Evolutionary conservation across 2,113 vertebrate genomes (phyloP), one percentile per base, ranked within the genome.

Genomic region (Lagopus leucura): DNA sequence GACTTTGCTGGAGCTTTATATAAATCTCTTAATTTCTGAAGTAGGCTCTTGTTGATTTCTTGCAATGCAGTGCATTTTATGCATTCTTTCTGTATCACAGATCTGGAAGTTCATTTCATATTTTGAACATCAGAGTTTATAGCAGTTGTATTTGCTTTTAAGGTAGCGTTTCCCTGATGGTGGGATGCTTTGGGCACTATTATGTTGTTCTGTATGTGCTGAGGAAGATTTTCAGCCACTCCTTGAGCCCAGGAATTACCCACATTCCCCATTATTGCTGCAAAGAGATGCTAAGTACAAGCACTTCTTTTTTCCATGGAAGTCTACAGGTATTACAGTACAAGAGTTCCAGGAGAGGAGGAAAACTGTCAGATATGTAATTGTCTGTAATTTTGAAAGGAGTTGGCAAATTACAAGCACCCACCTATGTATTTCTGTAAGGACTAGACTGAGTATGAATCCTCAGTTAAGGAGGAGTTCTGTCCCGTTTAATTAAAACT

Each of bases 321-420:
- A 43, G 42, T 43, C 42, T 43, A 43, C 42, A 43, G 42, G 42
- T 15, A 43, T 8, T 0, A 36, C 18, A 45, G 36, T 28, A 40
- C 5, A 18, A n/a, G 24, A 19, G 47, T 82, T 71, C 63, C 48
- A 69, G 28, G n/a, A 75, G 36, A 70, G 70, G 14, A 15, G 42
- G 19, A 47, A 52, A 66, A 12, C 0, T 0, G 0, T 30, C 3
- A 1, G 4, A 10, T 65, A 48, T 34, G 28, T 75, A 22, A 15
- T 43, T 60, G 34, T 20, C 42, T 15, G 27, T 38, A 63, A 25
- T 71, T 80, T 36, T 7, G 70, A 79, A 88, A 89, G 8, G 38
- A 74, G 60, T 45, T 30, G 54, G 22, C 20, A 63, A 16, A 63
- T 73, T 36, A 8, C 0, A 0, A 32, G 9, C 60, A 45, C 58